Evolutionary conservation across 1,140 invertebrate genomes (phyloP), one percentile per base, ranked within the genome.

Genomic region (Drosophila truncata): DNA sequence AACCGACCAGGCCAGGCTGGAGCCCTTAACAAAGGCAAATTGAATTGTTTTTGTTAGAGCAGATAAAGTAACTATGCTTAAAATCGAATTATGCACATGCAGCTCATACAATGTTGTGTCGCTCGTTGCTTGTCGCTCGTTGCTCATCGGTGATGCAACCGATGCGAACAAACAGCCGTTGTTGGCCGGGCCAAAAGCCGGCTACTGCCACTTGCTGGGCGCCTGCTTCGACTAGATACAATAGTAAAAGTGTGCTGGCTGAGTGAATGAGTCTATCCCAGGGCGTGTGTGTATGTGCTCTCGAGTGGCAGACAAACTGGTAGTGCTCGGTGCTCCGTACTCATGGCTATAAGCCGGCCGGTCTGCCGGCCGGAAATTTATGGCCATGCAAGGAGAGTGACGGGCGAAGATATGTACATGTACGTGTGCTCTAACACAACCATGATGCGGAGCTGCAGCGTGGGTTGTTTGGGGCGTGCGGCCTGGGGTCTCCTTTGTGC

Each of bases 221-320:
- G 90, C 90, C 90, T 82, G 90, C 80, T 91, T 67, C 74, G 74
- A 91, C 91, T 91, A 91, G 90, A 91, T 91, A 91, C 90, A 91
- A 91, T 91, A 91, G 90, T 90, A 91, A 91, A 91, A 91, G 85
- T 90, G 85, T 88, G 83, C 69, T 82, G 66, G 62, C 54, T 59
- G 82, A 65, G 55, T 47, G 73, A 66, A 27, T 70, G 70, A 54
- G 31, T 55, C 64, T 64, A 61, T 57, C 58, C 29, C 55, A 41
- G 63, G 9, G 54, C 33, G 20, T 55, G 55, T 61, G 49, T 65
- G 49, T 65, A 41, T 62, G 67, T 57, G 46, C 58, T 42, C 31
- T 52, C 52, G 63, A 69, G 71, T 80, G 78, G 35, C 54, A 52
- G 49, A 44, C 49, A 57, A 85, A 74, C 74, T 78, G 67, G 72